Evolutionary conservation across 2,113 vertebrate genomes (phyloP).

Genomic region (Laticauda laticaudata): DNA sequence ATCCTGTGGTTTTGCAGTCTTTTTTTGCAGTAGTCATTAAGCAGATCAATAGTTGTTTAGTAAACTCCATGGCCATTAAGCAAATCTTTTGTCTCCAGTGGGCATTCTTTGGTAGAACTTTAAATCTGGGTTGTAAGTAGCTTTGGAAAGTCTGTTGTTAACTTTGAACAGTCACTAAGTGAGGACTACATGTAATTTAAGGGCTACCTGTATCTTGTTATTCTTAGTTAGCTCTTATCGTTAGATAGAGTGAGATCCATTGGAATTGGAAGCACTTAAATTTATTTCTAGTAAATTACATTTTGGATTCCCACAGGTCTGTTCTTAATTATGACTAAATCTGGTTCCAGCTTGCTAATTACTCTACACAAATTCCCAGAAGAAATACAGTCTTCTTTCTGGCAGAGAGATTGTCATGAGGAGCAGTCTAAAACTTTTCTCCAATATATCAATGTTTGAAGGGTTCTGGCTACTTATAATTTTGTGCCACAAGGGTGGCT

Average conservation of each 20-base stretch:
- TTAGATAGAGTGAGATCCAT: neutral
- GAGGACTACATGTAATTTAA: no score
- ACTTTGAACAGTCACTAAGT: no score
- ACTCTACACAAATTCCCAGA: conserved; percentile 32
- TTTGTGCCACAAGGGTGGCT: neutral
- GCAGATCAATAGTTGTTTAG: neutral
- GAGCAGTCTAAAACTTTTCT: neutral
- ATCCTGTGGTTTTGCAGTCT: neutral
- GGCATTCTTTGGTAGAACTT: no score
- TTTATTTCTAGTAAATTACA: neutral
- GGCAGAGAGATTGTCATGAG: neutral
- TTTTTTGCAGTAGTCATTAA: neutral
- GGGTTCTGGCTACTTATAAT: neutral
- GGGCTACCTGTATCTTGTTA: neutral
- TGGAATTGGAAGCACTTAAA: neutral
- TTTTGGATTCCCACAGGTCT: neutral
- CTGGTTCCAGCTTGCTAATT: neutral
- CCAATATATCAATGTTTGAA: neutral
- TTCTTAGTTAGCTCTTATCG: neutral
- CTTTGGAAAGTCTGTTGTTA: no score
- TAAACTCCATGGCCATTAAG: neutral
- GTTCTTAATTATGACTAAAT: neutral
- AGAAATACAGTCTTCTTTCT: neutral
- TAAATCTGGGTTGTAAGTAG: no score
- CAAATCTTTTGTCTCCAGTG: neutral